A percentile compares a stretch with the other conserved stretches of the same genome.
phyloP scores from a whole-genome alignment of 2,113 vertebrate genomes.

The Chaetorhynchus papuensis region DNA sequence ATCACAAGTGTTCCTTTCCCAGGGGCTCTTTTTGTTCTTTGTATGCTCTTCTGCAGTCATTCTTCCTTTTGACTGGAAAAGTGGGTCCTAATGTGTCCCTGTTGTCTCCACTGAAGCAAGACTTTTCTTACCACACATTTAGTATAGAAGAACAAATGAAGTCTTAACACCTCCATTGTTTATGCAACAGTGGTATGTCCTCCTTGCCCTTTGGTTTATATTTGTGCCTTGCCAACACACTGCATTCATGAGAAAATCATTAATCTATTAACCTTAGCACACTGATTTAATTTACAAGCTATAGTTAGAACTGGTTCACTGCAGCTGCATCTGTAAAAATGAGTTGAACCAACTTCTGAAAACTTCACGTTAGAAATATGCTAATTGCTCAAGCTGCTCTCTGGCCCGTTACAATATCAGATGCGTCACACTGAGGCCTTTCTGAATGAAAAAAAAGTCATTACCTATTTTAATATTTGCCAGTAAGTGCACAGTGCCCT shows the following conservation, averaged over 20 bases:
- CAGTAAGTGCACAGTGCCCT: neutral
- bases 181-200: constrained; percentile 10
- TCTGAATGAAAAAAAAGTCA: neutral
- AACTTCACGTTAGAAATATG: constrained; percentile 28
- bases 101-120: neutral
- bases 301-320: constrained; percentile 17
- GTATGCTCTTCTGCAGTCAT: neutral
- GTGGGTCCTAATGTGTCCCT: neutral
- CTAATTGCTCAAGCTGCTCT: constrained; percentile 22
- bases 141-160: neutral
- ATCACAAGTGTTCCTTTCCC: neutral
- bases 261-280: constrained; percentile 53
- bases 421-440: neutral
- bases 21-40: neutral
- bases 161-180: constrained; percentile 9
- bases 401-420: neutral
- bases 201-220: constrained; percentile 40
- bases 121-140: neutral
- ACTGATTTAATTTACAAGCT: constrained; percentile 45
- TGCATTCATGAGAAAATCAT: constrained; percentile 55
- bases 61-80: neutral
- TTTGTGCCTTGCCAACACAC: constrained; percentile 23
- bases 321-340: neutral
- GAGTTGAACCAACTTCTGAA: neutral
- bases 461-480: constrained; percentile 44